These are phyloP conservation scores for Schizaphis graminum DNA, from an alignment of 2,888 invertebrate species.

Conservation along the genomic window DNA sequence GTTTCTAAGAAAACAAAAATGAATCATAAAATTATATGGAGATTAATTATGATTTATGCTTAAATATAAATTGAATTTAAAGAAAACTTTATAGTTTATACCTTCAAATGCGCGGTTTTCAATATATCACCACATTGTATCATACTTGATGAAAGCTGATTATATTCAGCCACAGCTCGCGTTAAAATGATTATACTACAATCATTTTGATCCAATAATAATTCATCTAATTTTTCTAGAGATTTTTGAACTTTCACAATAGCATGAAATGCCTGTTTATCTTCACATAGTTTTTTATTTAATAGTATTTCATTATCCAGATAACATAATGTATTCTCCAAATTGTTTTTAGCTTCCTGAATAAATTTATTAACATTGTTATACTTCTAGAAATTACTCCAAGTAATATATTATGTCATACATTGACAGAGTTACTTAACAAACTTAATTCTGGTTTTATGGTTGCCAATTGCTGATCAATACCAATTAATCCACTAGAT, in stretches of 20 bases:
- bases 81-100: not conserved
- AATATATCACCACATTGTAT: conserved; percentile 28
- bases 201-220: conserved; percentile 52
- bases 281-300: conserved; percentile 52
- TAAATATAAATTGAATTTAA: not conserved
- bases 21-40: not conserved
- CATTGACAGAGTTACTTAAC: conserved; percentile 52
- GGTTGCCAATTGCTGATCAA: conserved; percentile 84
- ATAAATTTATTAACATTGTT: not conserved
- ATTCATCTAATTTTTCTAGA: conserved; percentile 49
- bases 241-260: conserved; percentile 57
- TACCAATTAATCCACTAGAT: conserved; percentile 94
- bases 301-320: conserved; percentile 57
- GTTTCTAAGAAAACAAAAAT: conserved; percentile 70
- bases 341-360: conserved; percentile 56
- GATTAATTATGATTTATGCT: not conserved
- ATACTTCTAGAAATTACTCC: not conserved
- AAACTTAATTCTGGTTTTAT: conserved; percentile 71
- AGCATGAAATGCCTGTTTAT: conserved; percentile 52
- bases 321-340: conserved; percentile 46
- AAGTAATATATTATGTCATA: not conserved
- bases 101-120: conserved; percentile 39
- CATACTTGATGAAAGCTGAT: conserved; percentile 79
- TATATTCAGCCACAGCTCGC: conserved; percentile 82
- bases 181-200: conserved; percentile 74